Conservation (phyloP, 2,113 vertebrate species). For the Poeciliopsis turrubarensis region DNA sequence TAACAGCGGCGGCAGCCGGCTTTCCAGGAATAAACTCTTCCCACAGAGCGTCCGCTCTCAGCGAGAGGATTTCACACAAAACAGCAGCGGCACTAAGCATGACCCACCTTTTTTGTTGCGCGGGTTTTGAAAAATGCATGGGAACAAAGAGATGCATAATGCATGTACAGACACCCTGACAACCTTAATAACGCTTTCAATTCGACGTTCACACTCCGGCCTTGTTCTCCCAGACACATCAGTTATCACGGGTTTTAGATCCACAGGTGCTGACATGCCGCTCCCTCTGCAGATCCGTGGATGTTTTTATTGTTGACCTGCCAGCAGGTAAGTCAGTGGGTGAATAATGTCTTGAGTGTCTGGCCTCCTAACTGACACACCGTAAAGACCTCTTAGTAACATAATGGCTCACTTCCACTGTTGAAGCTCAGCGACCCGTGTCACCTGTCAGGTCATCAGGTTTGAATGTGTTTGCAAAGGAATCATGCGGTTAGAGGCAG, state of each 20-base stretch:
- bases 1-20: slow-evolving; percentile 65
- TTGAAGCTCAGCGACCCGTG: slow-evolving; percentile 26
- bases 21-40: slow-evolving; percentile 70
- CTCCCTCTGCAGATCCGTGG: neutral
- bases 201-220: slow-evolving; percentile 19
- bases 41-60: slow-evolving; percentile 38
- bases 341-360: slow-evolving; percentile 12
- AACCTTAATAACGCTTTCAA: slow-evolving; percentile 52
- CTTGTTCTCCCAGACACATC: neutral
- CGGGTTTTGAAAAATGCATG: slow-evolving; percentile 54
- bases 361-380: slow-evolving; percentile 15
- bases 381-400: slow-evolving; percentile 20
- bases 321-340: slow-evolving; percentile 34
- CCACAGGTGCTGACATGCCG: neutral
- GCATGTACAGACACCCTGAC: slow-evolving; percentile 49
- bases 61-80: slow-evolving; percentile 41
- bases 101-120: slow-evolving; percentile 28
- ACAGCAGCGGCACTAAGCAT: slow-evolving; percentile 17
- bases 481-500: neutral
- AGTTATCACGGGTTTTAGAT: neutral
- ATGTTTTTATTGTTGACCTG: neutral
- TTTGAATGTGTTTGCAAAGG: neutral
- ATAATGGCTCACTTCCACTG: slow-evolving; percentile 2
- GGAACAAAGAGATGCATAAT: slow-evolving; percentile 46
- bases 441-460: neutral